Base-by-base conservation (phyloP, 1,140 invertebrate genomes). In the Andrena cerasifolii region DNA sequence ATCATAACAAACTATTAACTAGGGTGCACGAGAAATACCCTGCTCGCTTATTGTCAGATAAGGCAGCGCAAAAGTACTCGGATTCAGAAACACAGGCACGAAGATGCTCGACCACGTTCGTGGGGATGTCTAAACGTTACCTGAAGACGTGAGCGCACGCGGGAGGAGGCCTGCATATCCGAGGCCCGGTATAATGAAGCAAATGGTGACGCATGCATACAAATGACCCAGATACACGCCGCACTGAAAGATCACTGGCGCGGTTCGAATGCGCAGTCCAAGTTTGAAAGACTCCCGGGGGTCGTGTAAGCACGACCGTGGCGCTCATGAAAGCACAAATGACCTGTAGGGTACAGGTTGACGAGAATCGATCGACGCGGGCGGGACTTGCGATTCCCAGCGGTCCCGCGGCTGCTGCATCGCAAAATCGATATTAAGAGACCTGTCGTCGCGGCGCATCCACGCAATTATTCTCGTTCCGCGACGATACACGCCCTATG, bases 291-390 rank as follows among this genome's bases (percentile, higher is more conserved):
- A 72, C 72, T 82, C 79, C 72, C 76, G 58, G 54, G 79, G 82
- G 68, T 68, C 76, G 76, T 68, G 83, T 79, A 82, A 77, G 71
- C 68, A 70, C 70, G 74, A 67, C 62, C 51, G 59, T 43, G 51
- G 61, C 16, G 43, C 71, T 79, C 72, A 59, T 49, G 72, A 49
- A 72, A 82, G 80, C 71, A 56, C 78, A 81, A 84, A 84, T 78
- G 82, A 71, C 82, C 66, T 68, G 62, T 47, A 40, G 62, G 59
- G n/a, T 33, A 54, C 74, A 53, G 58, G 79, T 62, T 76, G 61
- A 65, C 54, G 47, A 54, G 75, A 77, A 83, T 83, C 82, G 82
- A 83, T 83, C 75, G 76, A 43, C 58, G 47, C 70, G 72, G 66
- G 81, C 71, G 65, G 58, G 75, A 78, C 78, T 83, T 68, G 31